Evolutionary conservation across 2,888 invertebrate species (phyloP).

Genomic region (Flabesymbios commensalis): DNA sequence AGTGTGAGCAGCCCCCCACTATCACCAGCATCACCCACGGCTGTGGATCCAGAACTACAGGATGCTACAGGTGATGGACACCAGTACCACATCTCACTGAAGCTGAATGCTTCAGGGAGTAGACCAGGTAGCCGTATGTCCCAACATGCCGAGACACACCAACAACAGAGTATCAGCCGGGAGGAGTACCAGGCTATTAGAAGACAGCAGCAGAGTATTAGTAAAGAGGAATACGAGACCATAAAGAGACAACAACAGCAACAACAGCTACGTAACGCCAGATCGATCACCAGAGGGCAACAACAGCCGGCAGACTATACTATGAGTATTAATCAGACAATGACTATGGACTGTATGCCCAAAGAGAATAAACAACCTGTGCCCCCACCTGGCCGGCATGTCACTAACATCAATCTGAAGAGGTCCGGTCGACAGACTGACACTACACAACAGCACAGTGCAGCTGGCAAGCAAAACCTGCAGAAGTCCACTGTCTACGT

Average conservation of each 20-base stretch:
- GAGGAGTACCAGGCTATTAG: neutral
- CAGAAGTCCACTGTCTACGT: too few species aligned
- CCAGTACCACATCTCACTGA: constrained; percentile 28
- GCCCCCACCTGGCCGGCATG: too few species aligned
- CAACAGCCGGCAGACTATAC: constrained; percentile 24
- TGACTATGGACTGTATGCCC: constrained; percentile 32
- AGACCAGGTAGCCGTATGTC: neutral
- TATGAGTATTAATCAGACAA: constrained; percentile 34
- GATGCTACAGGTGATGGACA: constrained; percentile 21
- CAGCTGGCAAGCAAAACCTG: too few species aligned
- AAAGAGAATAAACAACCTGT: too few species aligned
- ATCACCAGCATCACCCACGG: neutral
- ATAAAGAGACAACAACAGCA: neutral
- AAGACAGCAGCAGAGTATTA: too few species aligned
- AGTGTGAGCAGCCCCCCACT: neutral
- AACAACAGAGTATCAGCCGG: neutral
- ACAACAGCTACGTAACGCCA: too few species aligned
- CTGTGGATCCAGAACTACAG: constrained; percentile 27
- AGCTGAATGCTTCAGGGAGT: constrained; percentile 22
- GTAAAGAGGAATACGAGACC: too few species aligned
- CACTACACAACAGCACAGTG: too few species aligned
- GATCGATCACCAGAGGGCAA: too few species aligned
- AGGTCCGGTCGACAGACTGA: too few species aligned
- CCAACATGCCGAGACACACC: neutral
- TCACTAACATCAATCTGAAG: too few species aligned